Evolutionary conservation across 2,113 vertebrate species (phyloP).

Genomic region (Barbus barbus): DNA sequence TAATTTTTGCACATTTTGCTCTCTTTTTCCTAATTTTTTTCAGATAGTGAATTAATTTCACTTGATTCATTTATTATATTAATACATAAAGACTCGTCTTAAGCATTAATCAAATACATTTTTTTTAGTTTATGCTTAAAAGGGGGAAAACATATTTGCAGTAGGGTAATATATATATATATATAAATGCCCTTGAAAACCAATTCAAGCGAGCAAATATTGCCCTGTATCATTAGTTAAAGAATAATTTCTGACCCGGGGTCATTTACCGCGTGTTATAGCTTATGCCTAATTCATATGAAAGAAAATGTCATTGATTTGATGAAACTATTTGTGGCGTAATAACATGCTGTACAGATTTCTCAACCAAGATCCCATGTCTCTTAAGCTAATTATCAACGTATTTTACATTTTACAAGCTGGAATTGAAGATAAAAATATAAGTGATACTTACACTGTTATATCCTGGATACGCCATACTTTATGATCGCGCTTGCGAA

Average conservation of each 20-base stretch:
- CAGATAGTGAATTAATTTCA: neutral
- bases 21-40: neutral
- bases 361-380: neutral
- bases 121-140: too few relatives aligned
- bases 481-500: neutral
- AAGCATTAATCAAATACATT: neutral
- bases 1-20: neutral
- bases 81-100: neutral
- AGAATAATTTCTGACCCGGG: neutral
- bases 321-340: neutral
- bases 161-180: too few relatives aligned
- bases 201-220: neutral
- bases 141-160: too few relatives aligned
- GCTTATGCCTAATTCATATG: neutral
- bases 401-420: neutral
- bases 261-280: neutral
- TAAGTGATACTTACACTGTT: conserved; percentile 46
- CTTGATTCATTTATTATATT: neutral
- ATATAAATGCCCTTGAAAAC: neutral
- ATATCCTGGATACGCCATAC: conserved; percentile 57
- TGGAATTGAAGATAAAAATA: neutral
- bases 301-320: neutral
- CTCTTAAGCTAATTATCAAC: neutral
- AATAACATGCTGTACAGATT: neutral
- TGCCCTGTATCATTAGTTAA: neutral